These are phyloP conservation scores for Tiphia femorata DNA, from an alignment of 2,888 invertebrate genomes.

Conservation along the genomic window DNA sequence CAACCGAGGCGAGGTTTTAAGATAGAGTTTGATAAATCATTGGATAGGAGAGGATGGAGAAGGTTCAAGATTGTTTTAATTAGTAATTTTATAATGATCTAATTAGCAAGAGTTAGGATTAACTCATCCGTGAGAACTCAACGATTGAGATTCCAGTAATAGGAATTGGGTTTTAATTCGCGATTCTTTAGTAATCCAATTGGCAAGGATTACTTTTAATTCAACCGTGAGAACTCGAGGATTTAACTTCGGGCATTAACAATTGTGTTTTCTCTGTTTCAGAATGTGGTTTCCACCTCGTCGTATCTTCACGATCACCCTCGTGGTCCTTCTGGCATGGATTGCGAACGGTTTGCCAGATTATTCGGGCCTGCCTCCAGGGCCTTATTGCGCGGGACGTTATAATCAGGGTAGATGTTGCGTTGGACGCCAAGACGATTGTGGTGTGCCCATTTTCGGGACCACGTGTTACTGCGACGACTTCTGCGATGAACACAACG, in stretches of 20 bases:
- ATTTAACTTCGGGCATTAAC: background rate
- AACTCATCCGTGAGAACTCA: no score
- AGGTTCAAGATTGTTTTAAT: no score
- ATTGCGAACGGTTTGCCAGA: constrained; percentile 46
- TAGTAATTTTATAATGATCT: no score
- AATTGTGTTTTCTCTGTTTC: constrained; percentile 11
- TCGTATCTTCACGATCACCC: constrained; percentile 19
- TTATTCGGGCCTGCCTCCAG: constrained; percentile 71
- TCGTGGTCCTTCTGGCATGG: constrained; percentile 31
- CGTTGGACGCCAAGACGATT: constrained; percentile 80
- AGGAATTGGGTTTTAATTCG: no score
- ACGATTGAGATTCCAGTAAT: no score
- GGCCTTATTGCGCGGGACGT: constrained; percentile 73
- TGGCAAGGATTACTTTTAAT: no score
- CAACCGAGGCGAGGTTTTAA: no score
- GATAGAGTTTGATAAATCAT: no score
- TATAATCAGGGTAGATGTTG: constrained; percentile 76
- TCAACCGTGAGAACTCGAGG: background rate
- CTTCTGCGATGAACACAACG: constrained; percentile 83
- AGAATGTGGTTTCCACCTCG: constrained; percentile 48
- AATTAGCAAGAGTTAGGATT: no score
- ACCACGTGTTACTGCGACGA: constrained; percentile 95
- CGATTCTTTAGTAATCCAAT: no score
- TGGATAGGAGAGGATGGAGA: no score
- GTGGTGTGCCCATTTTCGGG: constrained; percentile 83